A percentile compares a stretch with the other conserved stretches of the same genome.
Evolutionary conservation across 2,888 invertebrate species (phyloP).

Genomic region (Stictocephala bisonia): DNA sequence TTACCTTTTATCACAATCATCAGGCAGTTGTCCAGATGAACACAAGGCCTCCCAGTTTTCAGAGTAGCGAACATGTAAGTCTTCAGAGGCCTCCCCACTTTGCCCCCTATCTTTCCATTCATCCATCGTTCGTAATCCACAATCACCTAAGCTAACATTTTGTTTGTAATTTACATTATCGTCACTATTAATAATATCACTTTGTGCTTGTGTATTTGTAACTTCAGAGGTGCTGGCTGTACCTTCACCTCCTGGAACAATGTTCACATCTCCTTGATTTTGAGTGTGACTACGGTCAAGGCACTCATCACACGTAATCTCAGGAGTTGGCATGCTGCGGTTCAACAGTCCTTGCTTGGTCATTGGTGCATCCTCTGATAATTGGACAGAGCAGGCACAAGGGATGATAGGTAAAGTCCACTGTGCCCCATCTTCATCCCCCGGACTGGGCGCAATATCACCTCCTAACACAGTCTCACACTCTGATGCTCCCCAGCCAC

Average conservation of each 20-base stretch:
- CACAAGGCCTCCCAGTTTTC: constrained; percentile 48
- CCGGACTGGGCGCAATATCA: background rate
- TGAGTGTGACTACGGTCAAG: background rate
- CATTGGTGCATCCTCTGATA: constrained; percentile 42
- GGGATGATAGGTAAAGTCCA: constrained; percentile 48
- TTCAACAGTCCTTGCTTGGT: constrained; percentile 46
- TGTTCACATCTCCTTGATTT: constrained; percentile 20
- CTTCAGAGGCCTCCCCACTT: constrained; percentile 42
- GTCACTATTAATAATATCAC: constrained; percentile 37
- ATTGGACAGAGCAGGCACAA: constrained; percentile 40
- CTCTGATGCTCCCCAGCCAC: constrained; percentile 47
- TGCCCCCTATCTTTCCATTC: constrained; percentile 20
- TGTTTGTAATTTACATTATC: constrained; percentile 11
- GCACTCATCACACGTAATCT: constrained; percentile 32
- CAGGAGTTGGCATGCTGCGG: constrained; percentile 32
- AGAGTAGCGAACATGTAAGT: constrained; percentile 46
- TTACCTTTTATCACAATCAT: constrained; percentile 37
- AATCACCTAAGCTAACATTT: constrained; percentile 25
- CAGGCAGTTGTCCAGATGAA: constrained; percentile 31
- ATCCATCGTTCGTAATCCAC: constrained; percentile 19
- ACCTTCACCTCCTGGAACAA: background rate
- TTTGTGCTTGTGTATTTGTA: constrained; percentile 1
- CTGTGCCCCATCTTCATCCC: constrained; percentile 15
- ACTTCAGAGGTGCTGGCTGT: constrained; percentile 14
- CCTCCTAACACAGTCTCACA: constrained; percentile 49